phyloP scores from a whole-genome alignment of 2,113 vertebrate species.

The Miniopterus natalensis region DNA sequence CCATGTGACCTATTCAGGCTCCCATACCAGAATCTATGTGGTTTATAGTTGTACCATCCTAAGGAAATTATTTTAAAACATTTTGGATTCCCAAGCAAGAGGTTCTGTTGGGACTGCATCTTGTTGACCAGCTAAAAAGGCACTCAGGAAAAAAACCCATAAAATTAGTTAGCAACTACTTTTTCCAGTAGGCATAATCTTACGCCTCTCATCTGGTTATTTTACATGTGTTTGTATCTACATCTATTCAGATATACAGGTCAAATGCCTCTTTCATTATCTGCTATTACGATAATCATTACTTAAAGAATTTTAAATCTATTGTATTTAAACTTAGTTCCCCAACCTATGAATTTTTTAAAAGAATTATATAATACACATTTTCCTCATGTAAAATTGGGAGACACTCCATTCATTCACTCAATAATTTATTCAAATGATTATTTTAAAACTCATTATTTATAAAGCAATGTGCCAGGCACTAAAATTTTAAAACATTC shows the following conservation, averaged over 20 bases:
- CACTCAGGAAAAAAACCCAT: neutral
- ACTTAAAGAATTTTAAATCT: neutral
- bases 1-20: neutral
- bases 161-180: neutral
- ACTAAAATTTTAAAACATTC: slow-evolving; percentile 15
- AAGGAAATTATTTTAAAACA: neutral
- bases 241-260: neutral
- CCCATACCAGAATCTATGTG: neutral
- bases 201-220: neutral
- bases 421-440: neutral
- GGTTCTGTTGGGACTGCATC: neutral
- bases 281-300: neutral
- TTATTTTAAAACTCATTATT: neutral
- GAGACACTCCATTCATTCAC: neutral
- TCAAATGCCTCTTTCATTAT: neutral
- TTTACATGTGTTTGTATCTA: neutral
- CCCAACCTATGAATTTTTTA: neutral
- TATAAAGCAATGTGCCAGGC: neutral
- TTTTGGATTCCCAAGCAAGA: neutral
- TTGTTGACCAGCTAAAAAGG: neutral
- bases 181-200: neutral
- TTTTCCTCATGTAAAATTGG: neutral
- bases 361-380: slow-evolving; percentile 5
- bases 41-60: neutral
- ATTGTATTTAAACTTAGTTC: neutral